Base-by-base conservation (phyloP, 2,888 invertebrate genomes). In the Pammene aurita region DNA sequence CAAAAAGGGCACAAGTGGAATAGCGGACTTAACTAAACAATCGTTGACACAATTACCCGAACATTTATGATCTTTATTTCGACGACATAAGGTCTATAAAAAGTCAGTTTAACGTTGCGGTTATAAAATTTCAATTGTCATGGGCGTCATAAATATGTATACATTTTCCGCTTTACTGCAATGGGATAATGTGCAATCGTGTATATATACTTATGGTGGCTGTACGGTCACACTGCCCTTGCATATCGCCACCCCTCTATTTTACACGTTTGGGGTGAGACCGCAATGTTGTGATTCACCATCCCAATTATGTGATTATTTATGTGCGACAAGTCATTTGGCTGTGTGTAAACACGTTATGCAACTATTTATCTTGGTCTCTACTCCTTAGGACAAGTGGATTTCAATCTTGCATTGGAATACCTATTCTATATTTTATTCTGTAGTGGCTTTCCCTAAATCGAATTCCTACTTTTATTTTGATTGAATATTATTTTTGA, bases 241-340 rank as follows among this genome's bases (percentile, higher is more conserved):
- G 48, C 13, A 7, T 14, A 1, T 44, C 42, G 62, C 50, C 6
- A 52, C 74, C 73, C 74, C 65, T 66, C 63, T 67, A 60, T 65
- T 67, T 65, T 38, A 54, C 56, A 57, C 50, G 65, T 67, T n/a
- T 67, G 56, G 61, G 58, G 73, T 55, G 67, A 70, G 73, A 83
- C 83, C 84, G 76, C 83, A 82, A 76, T 85, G 83, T 85, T 87
- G 84, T 84, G 85, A 86, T 83, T 80, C 78, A 83, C 72, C 75
- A 73, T 83, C 76, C 85, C 89, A 90, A 91, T 91, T 90, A 90
- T 77, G 82, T 87, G 84, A 89, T 91, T 90, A 90, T 91, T 90
- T 90, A 90, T 89, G 80, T 85, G 83, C 80, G 84, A 85, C 87
- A 84, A 79, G 82, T 80, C 80, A 80, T 83, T 82, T 80, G 75